phyloP scores from a whole-genome alignment of 2,797 vertebrate genomes.

The Rhabdomys pumilio region DNA sequence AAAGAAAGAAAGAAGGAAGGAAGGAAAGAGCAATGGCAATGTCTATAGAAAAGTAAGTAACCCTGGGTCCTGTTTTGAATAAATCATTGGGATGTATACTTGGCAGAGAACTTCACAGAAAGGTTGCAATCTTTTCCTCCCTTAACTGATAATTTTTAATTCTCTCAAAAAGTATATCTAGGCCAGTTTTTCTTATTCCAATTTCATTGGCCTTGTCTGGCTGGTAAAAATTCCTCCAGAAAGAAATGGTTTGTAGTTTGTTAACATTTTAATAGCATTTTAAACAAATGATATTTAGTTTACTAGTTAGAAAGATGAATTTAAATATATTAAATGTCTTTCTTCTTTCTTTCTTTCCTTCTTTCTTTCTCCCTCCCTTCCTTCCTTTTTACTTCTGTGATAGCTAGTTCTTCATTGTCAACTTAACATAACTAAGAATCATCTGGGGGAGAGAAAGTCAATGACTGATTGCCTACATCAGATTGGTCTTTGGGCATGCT shows the following conservation, averaged over 20 bases:
- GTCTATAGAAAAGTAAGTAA: background rate
- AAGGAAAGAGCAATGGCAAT: background rate
- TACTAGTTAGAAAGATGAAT: background rate
- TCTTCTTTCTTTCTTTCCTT: background rate
- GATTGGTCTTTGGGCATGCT: too few relatives aligned
- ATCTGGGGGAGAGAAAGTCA: background rate
- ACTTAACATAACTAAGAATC: background rate
- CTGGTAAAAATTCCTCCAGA: background rate
- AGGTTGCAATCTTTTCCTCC: background rate
- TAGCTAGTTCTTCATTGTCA: background rate
- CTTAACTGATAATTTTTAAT: background rate
- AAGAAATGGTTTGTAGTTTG: background rate
- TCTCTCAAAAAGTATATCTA: background rate
- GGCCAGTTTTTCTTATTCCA: background rate
- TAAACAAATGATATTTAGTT: constrained; percentile 1
- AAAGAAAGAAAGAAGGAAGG: background rate
- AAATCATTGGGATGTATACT: background rate
- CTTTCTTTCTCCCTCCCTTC: background rate
- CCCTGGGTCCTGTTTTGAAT: background rate
- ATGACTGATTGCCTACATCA: background rate
- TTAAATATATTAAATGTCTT: background rate
- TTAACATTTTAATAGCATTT: background rate
- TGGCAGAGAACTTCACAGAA: background rate
- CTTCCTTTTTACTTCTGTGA: background rate
- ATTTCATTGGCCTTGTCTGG: background rate